Evolutionary conservation across 2,113 vertebrate species (phyloP).

Genomic region (Antigone vipio): DNA sequence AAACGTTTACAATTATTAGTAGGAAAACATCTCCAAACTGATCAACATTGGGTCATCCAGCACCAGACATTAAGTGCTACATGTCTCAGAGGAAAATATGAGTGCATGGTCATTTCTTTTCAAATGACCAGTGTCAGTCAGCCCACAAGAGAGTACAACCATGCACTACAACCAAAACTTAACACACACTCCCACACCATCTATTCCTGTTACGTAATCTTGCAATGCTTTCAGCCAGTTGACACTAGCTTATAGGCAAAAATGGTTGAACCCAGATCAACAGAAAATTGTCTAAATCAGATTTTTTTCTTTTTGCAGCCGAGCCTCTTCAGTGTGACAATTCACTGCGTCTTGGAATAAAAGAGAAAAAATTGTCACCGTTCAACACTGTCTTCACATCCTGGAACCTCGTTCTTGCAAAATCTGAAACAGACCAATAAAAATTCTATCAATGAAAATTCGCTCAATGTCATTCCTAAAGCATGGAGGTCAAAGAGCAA

Average conservation of each 20-base stretch:
- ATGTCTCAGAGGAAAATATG: slow-evolving; percentile 31
- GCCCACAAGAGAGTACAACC: slow-evolving; percentile 22
- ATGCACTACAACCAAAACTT: slow-evolving; percentile 51
- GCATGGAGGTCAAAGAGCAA: neutral
- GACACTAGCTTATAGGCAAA: slow-evolving; percentile 66
- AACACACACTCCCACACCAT: slow-evolving; percentile 31
- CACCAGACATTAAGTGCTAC: slow-evolving; percentile 52
- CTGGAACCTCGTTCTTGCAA: slow-evolving; percentile 96
- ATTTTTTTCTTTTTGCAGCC: slow-evolving; percentile 74
- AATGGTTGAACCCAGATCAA: slow-evolving; percentile 70
- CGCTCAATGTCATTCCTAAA: neutral
- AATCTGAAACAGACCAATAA: slow-evolving; percentile 81
- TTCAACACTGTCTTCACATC: slow-evolving; percentile 85
- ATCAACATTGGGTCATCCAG: slow-evolving; percentile 38
- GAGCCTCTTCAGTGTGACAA: slow-evolving; percentile 76
- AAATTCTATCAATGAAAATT: neutral
- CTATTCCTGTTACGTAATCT: slow-evolving; percentile 37
- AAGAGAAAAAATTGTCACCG: slow-evolving; percentile 56
- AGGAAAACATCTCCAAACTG: slow-evolving; percentile 30
- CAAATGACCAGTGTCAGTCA: slow-evolving; percentile 12
- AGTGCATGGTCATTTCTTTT: slow-evolving; percentile 33
- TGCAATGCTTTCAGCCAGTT: slow-evolving; percentile 34
- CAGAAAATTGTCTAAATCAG: slow-evolving; percentile 72
- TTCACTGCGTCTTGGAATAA: slow-evolving; percentile 76
- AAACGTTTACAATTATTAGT: slow-evolving; percentile 36